These are phyloP conservation scores for Seira musarum DNA, from an alignment of 2,888 invertebrate genomes.

Conservation along the genomic window DNA sequence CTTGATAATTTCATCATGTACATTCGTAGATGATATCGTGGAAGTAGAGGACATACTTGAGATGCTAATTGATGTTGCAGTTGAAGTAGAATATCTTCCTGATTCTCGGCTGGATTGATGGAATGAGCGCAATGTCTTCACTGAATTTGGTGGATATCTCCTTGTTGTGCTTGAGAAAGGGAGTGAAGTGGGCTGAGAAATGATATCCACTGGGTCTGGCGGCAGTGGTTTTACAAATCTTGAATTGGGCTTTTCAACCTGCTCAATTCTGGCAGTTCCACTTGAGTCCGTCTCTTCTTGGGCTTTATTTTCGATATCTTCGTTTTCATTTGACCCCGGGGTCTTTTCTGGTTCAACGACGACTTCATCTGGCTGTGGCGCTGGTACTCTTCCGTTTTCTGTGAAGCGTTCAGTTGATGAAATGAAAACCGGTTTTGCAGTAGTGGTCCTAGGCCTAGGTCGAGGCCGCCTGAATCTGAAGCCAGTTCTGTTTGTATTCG, in stretches of 20 bases:
- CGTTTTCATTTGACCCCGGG: slow-evolving; percentile 50
- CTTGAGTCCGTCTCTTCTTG: slow-evolving; percentile 26
- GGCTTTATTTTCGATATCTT: slow-evolving; percentile 45
- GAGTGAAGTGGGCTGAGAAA: slow-evolving; percentile 27
- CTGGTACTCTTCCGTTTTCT: slow-evolving; percentile 69
- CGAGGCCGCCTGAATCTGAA: slow-evolving; percentile 54
- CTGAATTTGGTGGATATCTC: slow-evolving; percentile 33
- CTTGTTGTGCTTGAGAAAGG: slow-evolving; percentile 66
- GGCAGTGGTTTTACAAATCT: slow-evolving; percentile 45
- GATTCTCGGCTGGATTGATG: slow-evolving; percentile 55
- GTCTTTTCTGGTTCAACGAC: slow-evolving; percentile 73
- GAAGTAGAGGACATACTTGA: slow-evolving; percentile 58
- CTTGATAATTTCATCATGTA: slow-evolving; percentile 27
- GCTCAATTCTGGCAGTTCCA: slow-evolving; percentile 5
- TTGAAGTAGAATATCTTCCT: slow-evolving; percentile 48
- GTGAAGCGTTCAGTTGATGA: slow-evolving; percentile 50
- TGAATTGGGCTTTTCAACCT: slow-evolving; percentile 23
- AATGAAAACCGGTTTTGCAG: slow-evolving; percentile 38
- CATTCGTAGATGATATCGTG: slow-evolving; percentile 17
- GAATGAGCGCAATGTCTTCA: slow-evolving; percentile 45
- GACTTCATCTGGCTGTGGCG: slow-evolving; percentile 65
- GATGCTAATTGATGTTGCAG: slow-evolving; percentile 46
- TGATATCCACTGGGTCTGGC: slow-evolving; percentile 8
- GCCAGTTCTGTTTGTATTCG: slow-evolving; percentile 17
- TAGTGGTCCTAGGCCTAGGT: slow-evolving; percentile 48